Conservation (phyloP, 2,797 vertebrate species). For the Sphenodon punctatus region DNA sequence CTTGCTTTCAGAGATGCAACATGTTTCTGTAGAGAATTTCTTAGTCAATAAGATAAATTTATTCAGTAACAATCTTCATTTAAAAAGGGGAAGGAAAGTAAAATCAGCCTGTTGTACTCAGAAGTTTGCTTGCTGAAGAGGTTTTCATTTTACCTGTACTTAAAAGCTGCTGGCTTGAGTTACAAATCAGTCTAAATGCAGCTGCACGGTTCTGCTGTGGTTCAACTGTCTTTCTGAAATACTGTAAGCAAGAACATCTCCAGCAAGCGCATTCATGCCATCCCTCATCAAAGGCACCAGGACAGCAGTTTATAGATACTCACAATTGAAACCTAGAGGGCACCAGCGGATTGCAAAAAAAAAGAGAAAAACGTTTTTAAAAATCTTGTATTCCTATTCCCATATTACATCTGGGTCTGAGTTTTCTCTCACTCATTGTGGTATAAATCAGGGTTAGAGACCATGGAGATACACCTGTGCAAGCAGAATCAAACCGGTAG, state of each 20-base stretch:
- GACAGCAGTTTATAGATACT: neutral
- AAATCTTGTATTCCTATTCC: neutral
- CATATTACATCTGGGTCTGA: neutral
- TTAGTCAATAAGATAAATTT: neutral
- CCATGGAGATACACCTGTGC: neutral
- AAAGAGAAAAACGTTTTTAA: neutral
- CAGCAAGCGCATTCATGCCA: neutral
- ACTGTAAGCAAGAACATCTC: neutral
- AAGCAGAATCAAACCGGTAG: neutral
- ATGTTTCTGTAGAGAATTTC: neutral
- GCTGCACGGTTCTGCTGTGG: conserved; percentile 18
- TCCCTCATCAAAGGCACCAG: neutral
- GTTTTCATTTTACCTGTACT: conserved; percentile 26
- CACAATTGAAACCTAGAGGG: neutral
- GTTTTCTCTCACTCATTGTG: neutral
- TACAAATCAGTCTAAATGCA: conserved; percentile 32
- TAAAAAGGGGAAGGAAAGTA: neutral
- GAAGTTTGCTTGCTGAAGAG: conserved; percentile 29
- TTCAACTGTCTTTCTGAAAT: conserved; percentile 22
- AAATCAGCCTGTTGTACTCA: neutral
- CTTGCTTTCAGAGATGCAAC: neutral
- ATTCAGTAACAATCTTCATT: neutral
- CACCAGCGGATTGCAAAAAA: neutral
- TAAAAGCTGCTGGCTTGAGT: conserved; percentile 44
- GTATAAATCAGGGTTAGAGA: conserved; percentile 9